Base-by-base conservation (phyloP, 30 jellyfish, hydroid and myxozoan genomes). In the Turritopsis rubra region DNA sequence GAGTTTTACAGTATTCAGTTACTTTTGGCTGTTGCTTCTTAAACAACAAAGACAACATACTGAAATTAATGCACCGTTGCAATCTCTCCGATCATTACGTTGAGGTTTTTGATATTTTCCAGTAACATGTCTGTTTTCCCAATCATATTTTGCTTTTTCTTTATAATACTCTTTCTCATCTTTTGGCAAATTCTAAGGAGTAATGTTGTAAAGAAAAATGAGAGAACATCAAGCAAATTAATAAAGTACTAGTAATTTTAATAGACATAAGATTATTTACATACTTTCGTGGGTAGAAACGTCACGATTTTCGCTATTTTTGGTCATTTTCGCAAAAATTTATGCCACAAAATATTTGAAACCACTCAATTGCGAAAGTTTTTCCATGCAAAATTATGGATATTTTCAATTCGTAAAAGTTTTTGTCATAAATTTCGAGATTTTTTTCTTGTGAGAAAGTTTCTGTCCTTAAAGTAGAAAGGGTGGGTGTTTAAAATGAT, bases 131-230 rank as follows among this genome's bases (percentile, higher is more conserved):
- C 73, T 5, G 41, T 66, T 54, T 22, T 66, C 74, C 25, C 76
- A 53, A 65, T 73, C 85, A 71, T 72, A 79, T 53, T 86, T 91
- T 21, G 97, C 97, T 75, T 81, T 21, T 23, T 88, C 90, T 79
- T 86, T 91, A 80, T 91, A 91, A 17, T 71, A 29, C 23, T 79
- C 87, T 53, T 83, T 91, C 75, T 84, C 91, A 1, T 91, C 97
- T 71, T 66, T 86, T 20, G 86, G 66, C 65, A 90, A 84, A 16
- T 85, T 85, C 97, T 90, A 80, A 65, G 41, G 41, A 21, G 13
- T n/a, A 74, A 0, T 24, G 24, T 74, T 41, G 9, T 41, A 3
- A 41, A 41, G 60, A 41, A 41, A 41, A n/a, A n/a, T n/a, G n/a
- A n/a, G n/a, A n/a, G n/a, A n/a, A n/a, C n/a, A n/a, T n/a, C n/a